phyloP scores from a whole-genome alignment of 2,888 invertebrate genomes.

The Achlya flavicornis region DNA sequence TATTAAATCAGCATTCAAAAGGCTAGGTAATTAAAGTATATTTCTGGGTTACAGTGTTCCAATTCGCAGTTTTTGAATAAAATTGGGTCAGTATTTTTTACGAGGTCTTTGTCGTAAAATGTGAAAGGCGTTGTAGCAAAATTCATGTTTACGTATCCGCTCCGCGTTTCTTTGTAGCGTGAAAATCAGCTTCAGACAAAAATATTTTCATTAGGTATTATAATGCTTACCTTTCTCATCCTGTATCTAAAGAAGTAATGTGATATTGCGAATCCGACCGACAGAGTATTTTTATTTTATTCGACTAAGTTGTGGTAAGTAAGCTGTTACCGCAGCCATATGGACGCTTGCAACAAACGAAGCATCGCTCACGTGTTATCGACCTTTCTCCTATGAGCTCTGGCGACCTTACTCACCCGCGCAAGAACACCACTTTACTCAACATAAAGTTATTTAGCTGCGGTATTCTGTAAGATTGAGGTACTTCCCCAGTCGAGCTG shows the following conservation, averaged over 20 bases:
- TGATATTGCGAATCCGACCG: background rate
- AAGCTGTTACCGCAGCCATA: no score
- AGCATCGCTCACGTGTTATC: no score
- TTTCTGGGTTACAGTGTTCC: background rate
- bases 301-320: no score
- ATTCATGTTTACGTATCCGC: slow-evolving; percentile 4
- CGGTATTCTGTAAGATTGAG: no score
- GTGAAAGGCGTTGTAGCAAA: slow-evolving; percentile 1
- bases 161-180: slow-evolving; percentile 7
- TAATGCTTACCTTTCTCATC: background rate
- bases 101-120: slow-evolving; percentile 5
- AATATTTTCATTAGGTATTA: slow-evolving; percentile 8
- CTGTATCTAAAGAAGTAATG: background rate
- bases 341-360: no score
- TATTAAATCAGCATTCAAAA: background rate
- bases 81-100: slow-evolving; percentile 4
- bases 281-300: no score
- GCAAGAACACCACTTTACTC: no score
- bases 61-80: background rate
- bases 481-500: no score
- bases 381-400: no score
- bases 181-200: background rate
- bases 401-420: no score
- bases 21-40: background rate
- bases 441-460: no score